phyloP scores from a whole-genome alignment of 2,888 invertebrate species.

The Patella ulyssiponensis region DNA sequence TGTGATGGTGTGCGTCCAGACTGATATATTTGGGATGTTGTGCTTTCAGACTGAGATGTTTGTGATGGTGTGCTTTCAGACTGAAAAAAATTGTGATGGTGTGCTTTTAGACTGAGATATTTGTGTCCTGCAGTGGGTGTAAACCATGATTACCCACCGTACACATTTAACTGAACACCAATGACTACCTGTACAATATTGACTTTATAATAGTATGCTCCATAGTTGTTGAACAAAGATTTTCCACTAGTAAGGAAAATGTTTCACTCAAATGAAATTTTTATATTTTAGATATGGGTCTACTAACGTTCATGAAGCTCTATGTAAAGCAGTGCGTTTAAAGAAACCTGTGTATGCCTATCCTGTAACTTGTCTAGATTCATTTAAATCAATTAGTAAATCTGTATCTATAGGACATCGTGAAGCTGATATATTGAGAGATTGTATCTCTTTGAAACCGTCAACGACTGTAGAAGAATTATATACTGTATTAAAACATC shows the following conservation, averaged over 20 bases:
- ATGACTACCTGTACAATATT: too few relatives aligned
- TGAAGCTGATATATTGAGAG: conserved; percentile 36
- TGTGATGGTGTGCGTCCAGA: too few relatives aligned
- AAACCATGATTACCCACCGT: too few relatives aligned
- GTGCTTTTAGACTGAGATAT: too few relatives aligned
- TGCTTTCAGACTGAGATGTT: too few relatives aligned
- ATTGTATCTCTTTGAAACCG: conserved; percentile 52
- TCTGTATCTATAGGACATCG: conserved; percentile 34
- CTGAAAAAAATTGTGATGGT: too few relatives aligned
- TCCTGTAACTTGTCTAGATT: conserved; percentile 50
- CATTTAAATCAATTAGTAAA: conserved; percentile 42
- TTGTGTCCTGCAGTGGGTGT: too few relatives aligned
- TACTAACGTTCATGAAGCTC: conserved; percentile 53
- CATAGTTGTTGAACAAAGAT: conserved; percentile 8
- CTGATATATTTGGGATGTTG: too few relatives aligned
- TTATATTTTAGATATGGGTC: conserved; percentile 41
- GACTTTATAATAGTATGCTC: background rate
- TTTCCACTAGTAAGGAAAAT: background rate
- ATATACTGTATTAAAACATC: conserved; percentile 42
- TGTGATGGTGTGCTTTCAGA: too few relatives aligned
- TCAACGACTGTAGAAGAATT: conserved; percentile 49
- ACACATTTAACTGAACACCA: too few relatives aligned
- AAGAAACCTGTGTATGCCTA: conserved; percentile 46
- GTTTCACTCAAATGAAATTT: background rate
- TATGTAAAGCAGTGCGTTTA: conserved; percentile 46